phyloP scores from a whole-genome alignment of 2,113 vertebrate species.

The Phrynocephalus versicolor region DNA sequence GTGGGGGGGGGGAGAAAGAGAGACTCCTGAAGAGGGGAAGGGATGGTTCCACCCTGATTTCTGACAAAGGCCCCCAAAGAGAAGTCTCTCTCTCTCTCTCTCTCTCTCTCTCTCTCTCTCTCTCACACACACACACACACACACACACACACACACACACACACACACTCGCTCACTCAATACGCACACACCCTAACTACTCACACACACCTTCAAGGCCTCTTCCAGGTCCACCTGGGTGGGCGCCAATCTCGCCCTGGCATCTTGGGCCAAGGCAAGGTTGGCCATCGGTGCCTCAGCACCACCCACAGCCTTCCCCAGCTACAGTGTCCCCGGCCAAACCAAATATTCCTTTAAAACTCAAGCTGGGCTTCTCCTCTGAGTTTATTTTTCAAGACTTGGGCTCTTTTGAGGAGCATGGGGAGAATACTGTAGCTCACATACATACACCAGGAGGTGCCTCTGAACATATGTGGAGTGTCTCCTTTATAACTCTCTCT shows the following conservation, averaged over 20 bases:
- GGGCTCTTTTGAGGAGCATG: background rate
- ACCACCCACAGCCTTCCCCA: no score
- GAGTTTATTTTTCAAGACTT: background rate
- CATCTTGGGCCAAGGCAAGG: background rate
- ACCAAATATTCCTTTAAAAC: background rate
- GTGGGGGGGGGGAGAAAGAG: slow-evolving; percentile 40
- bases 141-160: no score
- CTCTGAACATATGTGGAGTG: background rate
- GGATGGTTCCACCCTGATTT: no score
- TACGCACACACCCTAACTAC: no score
- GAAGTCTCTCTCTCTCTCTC: background rate
- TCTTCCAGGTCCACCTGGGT: background rate
- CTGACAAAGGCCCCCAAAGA: background rate
- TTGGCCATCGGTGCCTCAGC: no score
- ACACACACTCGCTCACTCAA: no score
- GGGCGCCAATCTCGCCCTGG: background rate
- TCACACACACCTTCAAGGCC: no score
- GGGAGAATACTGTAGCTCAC: background rate
- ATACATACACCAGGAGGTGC: background rate
- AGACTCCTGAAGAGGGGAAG: slow-evolving; percentile 3
- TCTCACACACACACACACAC: no score
- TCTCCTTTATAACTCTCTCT: no score
- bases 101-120: no score
- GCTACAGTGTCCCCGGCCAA: background rate
- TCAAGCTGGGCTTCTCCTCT: background rate